These are phyloP conservation scores for Neolamprologus ventralis DNA, from an alignment of 2,113 vertebrate species.

Conservation along the genomic window DNA sequence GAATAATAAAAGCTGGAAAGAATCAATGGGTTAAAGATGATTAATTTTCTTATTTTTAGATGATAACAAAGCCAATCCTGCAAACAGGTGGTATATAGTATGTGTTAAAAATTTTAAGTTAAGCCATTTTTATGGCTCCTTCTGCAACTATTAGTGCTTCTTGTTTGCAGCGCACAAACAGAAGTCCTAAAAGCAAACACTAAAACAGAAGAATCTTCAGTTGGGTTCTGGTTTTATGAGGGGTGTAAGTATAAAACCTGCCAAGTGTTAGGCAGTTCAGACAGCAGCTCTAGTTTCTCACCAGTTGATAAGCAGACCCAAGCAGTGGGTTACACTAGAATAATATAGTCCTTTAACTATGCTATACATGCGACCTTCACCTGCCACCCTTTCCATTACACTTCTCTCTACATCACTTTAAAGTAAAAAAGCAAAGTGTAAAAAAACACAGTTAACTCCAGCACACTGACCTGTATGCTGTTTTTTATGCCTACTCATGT, in stretches of 20 bases:
- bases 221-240: not conserved
- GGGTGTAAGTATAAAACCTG: not conserved
- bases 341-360: not conserved
- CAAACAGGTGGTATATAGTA: not conserved
- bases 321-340: not conserved
- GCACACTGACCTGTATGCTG: not conserved
- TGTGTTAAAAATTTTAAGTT: accelerated
- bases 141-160: not conserved
- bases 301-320: not conserved
- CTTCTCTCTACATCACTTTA: not conserved
- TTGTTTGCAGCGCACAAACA: not conserved
- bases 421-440: not conserved
- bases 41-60: not conserved
- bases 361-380: not conserved
- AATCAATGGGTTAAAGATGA: not conserved
- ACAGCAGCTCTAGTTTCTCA: not conserved
- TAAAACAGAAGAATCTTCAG: not conserved
- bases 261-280: not conserved
- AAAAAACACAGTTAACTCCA: not conserved
- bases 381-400: not conserved
- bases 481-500: not conserved
- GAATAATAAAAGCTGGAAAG: not conserved
- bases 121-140: not conserved
- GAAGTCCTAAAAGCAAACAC: not conserved
- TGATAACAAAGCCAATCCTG: not conserved